Conservation (phyloP, 2,113 vertebrate species). For the Ciconia stormi region DNA sequence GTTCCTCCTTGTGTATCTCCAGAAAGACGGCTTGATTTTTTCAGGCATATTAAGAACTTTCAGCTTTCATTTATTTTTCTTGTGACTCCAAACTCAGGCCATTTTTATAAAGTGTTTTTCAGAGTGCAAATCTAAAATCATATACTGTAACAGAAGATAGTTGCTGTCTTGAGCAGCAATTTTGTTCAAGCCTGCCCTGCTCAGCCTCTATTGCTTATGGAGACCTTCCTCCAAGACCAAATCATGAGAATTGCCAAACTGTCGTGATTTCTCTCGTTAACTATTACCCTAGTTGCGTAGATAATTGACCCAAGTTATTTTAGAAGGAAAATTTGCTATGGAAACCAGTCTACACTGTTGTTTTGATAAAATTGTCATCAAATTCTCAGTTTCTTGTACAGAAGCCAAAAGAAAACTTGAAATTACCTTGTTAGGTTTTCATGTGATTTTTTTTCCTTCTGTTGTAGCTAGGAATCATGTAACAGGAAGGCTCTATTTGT, state of each 20-base stretch:
- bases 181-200: neutral
- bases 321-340: neutral
- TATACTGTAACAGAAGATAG: neutral
- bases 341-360: neutral
- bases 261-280: neutral
- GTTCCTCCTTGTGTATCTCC: neutral
- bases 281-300: neutral
- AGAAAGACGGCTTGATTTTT: neutral
- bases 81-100: neutral
- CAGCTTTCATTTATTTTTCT: neutral
- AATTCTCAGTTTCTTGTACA: neutral
- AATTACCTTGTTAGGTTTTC: neutral
- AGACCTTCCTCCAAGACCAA: neutral
- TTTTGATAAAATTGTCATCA: neutral
- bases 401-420: neutral
- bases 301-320: accelerated
- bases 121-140: neutral
- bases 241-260: neutral
- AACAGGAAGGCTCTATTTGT: neutral
- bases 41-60: neutral
- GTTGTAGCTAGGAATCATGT: neutral
- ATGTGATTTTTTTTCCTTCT: neutral
- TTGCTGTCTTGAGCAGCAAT: neutral
- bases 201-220: neutral
- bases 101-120: neutral